These are phyloP conservation scores for Manacus vitellinus DNA, from an alignment of 2,113 vertebrate species.

Conservation along the genomic window DNA sequence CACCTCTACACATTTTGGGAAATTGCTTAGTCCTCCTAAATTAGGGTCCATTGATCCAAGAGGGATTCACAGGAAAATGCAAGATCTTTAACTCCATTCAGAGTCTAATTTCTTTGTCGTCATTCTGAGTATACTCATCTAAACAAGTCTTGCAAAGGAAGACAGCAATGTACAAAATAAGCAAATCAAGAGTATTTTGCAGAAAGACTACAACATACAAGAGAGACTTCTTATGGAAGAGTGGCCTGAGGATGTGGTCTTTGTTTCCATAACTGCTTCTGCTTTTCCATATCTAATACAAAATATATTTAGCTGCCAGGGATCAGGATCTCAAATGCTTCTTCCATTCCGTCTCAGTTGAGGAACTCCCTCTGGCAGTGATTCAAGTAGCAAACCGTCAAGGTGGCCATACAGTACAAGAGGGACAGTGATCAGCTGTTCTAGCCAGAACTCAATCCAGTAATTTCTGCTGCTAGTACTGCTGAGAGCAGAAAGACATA, in stretches of 20 bases:
- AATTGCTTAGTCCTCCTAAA: neutral
- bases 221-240: neutral
- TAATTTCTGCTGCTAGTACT: neutral
- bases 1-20: neutral
- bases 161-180: neutral
- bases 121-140: neutral
- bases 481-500: neutral
- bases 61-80: neutral
- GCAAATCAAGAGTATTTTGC: neutral
- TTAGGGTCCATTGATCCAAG: neutral
- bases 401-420: neutral
- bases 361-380: neutral
- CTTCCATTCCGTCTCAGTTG: neutral
- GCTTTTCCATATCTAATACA: neutral
- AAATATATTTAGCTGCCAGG: neutral
- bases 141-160: neutral
- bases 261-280: neutral
- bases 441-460: neutral
- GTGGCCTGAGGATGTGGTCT: neutral
- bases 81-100: neutral
- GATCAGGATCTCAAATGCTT: neutral
- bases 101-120: neutral
- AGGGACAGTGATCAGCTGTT: neutral
- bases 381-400: neutral
- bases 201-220: neutral